phyloP scores from a whole-genome alignment of 1,140 invertebrate species.

The Heliothis virescens region DNA sequence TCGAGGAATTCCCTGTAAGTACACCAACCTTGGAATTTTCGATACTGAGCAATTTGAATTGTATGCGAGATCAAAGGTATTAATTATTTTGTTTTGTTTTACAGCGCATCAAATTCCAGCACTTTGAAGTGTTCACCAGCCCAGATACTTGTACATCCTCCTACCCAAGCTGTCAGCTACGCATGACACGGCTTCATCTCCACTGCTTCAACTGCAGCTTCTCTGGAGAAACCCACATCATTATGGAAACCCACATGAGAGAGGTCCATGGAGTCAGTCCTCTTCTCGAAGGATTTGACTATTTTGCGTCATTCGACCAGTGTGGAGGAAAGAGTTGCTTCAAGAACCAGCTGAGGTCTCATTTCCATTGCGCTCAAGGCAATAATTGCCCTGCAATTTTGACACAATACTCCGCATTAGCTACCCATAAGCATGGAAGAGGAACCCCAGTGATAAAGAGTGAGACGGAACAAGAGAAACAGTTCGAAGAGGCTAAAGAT shows the following conservation, averaged over 20 bases:
- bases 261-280: conserved; percentile 78
- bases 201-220: conserved; percentile 83
- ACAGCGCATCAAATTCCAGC: conserved; percentile 85
- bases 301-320: conserved; percentile 79
- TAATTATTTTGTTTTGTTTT: conserved; percentile 52
- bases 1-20: conserved; percentile 86
- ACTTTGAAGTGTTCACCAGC: conserved; percentile 82
- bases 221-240: conserved; percentile 74
- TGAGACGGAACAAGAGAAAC: conserved; percentile 77
- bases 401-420: conserved; percentile 82
- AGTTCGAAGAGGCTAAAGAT: conserved; percentile 83
- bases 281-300: conserved; percentile 83
- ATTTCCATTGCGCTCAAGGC: conserved; percentile 84
- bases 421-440: conserved; percentile 82
- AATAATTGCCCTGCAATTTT: conserved; percentile 82
- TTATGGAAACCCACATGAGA: conserved; percentile 82
- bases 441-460: conserved; percentile 79
- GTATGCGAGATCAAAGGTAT: background rate
- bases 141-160: conserved; percentile 77
- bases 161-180: conserved; percentile 77
- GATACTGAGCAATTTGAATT: background rate
- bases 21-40: background rate
- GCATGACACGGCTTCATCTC: conserved; percentile 75
- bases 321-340: conserved; percentile 84
- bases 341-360: conserved; percentile 79